Percentiles rank a stretch among this genome's conserved stretches.
Conservation (phyloP, 2,113 vertebrate genomes). For the Ondatra zibethicus region DNA sequence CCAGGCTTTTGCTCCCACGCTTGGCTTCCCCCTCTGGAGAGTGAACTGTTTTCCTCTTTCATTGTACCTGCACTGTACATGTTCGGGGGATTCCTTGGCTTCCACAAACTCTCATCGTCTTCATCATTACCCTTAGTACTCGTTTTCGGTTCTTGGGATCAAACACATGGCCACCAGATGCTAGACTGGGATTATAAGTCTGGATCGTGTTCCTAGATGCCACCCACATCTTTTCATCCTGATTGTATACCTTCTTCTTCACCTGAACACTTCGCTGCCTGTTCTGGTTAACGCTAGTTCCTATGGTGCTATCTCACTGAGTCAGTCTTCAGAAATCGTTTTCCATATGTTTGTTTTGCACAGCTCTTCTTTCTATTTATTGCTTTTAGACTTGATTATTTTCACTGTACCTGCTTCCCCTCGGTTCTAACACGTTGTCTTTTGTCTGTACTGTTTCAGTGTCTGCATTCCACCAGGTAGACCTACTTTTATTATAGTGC, state of each 20-base stretch:
- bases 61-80: no score
- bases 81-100: neutral
- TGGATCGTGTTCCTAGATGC: neutral
- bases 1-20: neutral
- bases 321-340: neutral
- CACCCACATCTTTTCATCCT: neutral
- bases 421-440: neutral
- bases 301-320: neutral
- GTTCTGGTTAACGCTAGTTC: neutral
- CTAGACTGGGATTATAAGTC: neutral
- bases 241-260: no score
- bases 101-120: neutral
- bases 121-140: no score
- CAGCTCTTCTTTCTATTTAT: neutral
- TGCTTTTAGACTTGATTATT: neutral
- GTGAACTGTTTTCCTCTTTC: neutral
- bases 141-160: neutral
- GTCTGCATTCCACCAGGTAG: neutral
- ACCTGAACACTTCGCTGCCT: neutral
- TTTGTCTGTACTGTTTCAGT: neutral
- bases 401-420: neutral
- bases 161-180: neutral
- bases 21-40: neutral
- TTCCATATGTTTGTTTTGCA: neutral
- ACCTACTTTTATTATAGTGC: neutral